Conservation (phyloP, 2,797 vertebrate species). For the Microctenopoma stevenorrisi region DNA sequence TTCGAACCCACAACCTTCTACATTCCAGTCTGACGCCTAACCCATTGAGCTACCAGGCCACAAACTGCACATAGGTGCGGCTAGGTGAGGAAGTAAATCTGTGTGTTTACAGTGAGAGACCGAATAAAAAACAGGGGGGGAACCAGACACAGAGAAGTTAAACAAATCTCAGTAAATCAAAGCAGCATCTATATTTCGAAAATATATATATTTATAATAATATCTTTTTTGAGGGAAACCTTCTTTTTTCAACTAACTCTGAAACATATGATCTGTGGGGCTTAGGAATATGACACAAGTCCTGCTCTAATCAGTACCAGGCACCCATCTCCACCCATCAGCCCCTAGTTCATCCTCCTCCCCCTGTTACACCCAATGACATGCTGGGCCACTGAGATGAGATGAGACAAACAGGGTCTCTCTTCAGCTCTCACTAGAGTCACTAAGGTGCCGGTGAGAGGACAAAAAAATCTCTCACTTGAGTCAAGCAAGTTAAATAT, state of each 20-base stretch:
- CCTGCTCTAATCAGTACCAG: constrained; percentile 44
- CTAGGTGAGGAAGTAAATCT: no score
- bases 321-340: constrained; percentile 35
- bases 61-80: no score
- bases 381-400: constrained; percentile 49
- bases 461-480: constrained; percentile 1
- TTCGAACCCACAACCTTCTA: no score
- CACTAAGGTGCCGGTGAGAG: constrained; percentile 8
- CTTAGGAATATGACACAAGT: constrained; percentile 17
- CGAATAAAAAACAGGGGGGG: no score
- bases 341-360: constrained; percentile 14
- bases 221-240: no score
- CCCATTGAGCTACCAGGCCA: no score
- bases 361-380: constrained; percentile 28
- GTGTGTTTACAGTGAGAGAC: no score
- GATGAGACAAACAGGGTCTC: constrained; percentile 61
- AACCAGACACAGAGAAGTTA: no score
- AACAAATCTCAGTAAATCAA: no score
- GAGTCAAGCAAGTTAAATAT: constrained; percentile 26
- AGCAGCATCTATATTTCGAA: no score
- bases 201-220: no score
- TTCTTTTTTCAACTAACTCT: not conserved
- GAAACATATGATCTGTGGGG: not conserved
- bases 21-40: no score
- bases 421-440: constrained; percentile 32